Base-by-base conservation (phyloP, 2,888 invertebrate species). In the Clepsis dumicolana region DNA sequence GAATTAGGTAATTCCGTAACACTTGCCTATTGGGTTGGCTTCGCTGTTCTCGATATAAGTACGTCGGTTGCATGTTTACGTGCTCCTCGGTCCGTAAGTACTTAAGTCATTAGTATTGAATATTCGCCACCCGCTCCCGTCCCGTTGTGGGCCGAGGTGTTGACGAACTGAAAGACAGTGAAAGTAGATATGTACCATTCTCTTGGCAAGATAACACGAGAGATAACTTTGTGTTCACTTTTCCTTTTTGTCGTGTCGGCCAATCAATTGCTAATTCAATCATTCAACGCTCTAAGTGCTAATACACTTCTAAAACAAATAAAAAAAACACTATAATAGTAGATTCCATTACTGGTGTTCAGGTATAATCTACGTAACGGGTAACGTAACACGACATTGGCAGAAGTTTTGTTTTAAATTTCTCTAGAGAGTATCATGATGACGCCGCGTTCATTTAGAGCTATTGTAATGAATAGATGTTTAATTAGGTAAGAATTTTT, bases 1-100 rank as follows among this genome's bases (percentile, higher is more conserved):
- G 72, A 88, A 91, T 92, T 91, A 91, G 78, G 79, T 82, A 79
- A 88, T 85, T 86, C 82, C 75, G 78, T 79, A 81, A 80, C 80
- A 82, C 80, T 80, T 79, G 75, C 75, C 77, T 80, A 82, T 77
- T 76, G 73, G 73, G 74, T 79, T 81, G 86, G 86, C 87, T 89
- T 89, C 86, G 73, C 76, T 74, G 75, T 74, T 76, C 77, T 77
- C 75, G 54, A 64, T 63, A 59, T 65, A 60, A 67, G 74, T 75
- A 72, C 73, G 29, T 69, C 70, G 67, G 60, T 64, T 69, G 60
- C 61, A 63, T 57, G 68, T 41, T 65, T 70, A 65, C 56, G 38
- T 64, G 18, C 64, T 16, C 50, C 52, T 12, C 44, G 73, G 73
- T 65, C 66, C 44, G 8, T 18, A 18, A 41, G 18, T 65, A 69